phyloP scores from a whole-genome alignment of 2,888 invertebrate genomes.

The Mythimna impura region DNA sequence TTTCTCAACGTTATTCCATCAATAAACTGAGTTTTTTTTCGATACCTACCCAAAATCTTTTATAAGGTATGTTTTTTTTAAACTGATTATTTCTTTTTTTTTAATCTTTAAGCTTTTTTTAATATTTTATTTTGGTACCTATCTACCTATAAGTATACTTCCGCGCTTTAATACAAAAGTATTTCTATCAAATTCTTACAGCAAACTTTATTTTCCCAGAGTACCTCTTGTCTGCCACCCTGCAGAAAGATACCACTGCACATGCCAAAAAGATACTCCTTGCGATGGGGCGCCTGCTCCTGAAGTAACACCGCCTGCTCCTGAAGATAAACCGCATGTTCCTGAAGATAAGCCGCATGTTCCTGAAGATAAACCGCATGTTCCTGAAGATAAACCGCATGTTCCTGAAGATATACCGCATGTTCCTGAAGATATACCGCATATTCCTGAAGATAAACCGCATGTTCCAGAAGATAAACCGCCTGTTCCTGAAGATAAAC shows the following conservation, averaged over 20 bases:
- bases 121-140: neutral
- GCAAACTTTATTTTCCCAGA: too few relatives aligned
- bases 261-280: constrained; percentile 18
- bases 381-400: neutral
- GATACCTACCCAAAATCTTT: neutral
- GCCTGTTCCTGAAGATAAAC: neutral
- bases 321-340: neutral
- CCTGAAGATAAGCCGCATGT: too few relatives aligned
- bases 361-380: neutral
- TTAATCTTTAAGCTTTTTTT: constrained; percentile 46
- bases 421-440: neutral
- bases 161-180: neutral
- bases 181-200: too few relatives aligned
- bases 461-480: too few relatives aligned
- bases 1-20: neutral
- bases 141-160: neutral
- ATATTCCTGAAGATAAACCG: neutral
- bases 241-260: constrained; percentile 4
- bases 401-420: neutral
- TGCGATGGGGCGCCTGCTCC: neutral
- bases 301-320: too few relatives aligned
- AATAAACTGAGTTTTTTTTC: constrained; percentile 11
- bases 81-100: too few relatives aligned
- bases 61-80: constrained; percentile 24
- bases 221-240: neutral